phyloP scores from a whole-genome alignment of 2,113 vertebrate genomes.

The Alouatta palliata region DNA sequence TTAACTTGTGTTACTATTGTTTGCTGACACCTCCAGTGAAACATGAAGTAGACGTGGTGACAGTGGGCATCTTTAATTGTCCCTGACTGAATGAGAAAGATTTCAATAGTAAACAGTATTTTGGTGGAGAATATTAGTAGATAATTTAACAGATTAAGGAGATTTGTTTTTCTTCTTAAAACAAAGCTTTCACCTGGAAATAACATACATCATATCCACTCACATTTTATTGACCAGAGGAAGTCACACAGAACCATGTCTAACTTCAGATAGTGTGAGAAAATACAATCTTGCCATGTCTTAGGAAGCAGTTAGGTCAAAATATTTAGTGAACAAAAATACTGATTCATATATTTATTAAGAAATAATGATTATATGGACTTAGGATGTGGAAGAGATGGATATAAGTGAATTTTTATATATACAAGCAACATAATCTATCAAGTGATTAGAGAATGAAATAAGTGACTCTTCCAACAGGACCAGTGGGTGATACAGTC shows the following conservation, averaged over 20 bases:
- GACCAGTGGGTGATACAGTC: neutral
- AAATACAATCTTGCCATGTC: neutral
- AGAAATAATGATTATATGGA: neutral
- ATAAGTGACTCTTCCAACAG: neutral
- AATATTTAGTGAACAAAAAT: neutral
- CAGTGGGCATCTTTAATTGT: neutral
- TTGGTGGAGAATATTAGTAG: neutral
- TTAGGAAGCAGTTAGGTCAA: neutral
- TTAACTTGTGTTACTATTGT: neutral
- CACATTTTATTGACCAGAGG: neutral
- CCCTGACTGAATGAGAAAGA: neutral
- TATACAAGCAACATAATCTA: neutral
- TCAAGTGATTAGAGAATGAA: neutral
- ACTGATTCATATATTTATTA: neutral
- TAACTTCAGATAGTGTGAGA: neutral
- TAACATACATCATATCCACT: neutral
- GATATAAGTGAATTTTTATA: conserved; percentile 1
- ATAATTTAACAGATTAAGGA: neutral
- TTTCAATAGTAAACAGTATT: conserved; percentile 28
- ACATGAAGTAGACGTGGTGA: neutral
- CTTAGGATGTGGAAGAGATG: neutral
- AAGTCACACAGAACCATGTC: neutral
- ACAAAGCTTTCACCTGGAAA: neutral
- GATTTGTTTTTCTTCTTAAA: neutral
- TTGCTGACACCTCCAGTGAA: neutral